Evolutionary conservation across 1,140 invertebrate species (phyloP), one percentile per base, ranked within the genome.

Genomic region (Eciton burchellii): DNA sequence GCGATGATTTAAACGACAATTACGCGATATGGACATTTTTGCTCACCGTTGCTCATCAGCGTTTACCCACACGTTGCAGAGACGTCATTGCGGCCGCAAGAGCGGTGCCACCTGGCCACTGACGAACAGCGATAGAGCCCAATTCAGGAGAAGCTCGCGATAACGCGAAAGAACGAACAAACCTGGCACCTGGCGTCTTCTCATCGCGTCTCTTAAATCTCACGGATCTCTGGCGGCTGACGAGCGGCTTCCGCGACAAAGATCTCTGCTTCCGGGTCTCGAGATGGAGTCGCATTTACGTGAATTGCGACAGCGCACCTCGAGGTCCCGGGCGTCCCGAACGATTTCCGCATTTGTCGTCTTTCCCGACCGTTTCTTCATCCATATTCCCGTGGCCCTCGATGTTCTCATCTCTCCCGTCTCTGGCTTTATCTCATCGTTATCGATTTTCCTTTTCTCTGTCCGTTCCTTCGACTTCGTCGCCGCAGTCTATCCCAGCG

Each of bases 211-310:
- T 43, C 16, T 83, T 71, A 76, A 83, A 84, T 84, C 73, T 86
- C 66, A 81, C 81, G 81, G 60, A 84, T 81, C 79, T 85, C 54
- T 79, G 81, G 66, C 81, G n/a, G n/a, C 84, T 81, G 84, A 87
- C 24, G 74, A 86, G 62, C 73, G 43, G 54, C 70, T 88, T 81
- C 82, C 63, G 71, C 81, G 71, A 73, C 76, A 82, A 73, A 79
- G 71, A 82, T 84, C 63, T 65, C 74, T 56, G 62, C 16, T 84
- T 52, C 26, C 49, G 45, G 45, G 45, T 45, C 29, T 66, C 52
- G 57, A 82, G 45, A 43, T 59, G 43, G 16, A 84, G 81, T 81
- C 74, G 66, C 85, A 84, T 87, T 88, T 87, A 74, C 66, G 54
- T 59, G 85, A 88, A 87, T 87, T 81, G 74, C 82, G 84, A 70